A percentile compares a stretch with the other conserved stretches of the same genome.
Conservation (phyloP, 23 tunicate genomes). For the Phallusia fumigata region DNA sequence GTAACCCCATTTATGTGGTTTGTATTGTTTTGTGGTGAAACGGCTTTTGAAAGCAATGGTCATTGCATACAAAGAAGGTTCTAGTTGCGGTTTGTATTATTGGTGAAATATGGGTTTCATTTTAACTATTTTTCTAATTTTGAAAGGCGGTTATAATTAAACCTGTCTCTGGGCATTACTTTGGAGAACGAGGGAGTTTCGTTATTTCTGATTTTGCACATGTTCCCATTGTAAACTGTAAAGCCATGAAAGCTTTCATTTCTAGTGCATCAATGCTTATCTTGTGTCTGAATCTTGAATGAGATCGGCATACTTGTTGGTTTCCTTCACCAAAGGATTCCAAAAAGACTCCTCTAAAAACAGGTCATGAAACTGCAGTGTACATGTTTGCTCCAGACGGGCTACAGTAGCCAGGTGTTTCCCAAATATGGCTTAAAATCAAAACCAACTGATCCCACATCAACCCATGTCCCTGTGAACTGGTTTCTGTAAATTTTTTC, state of each 20-base stretch:
- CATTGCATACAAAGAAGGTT: conserved; percentile 3
- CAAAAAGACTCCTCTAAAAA: too few species aligned
- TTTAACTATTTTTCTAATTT: too few species aligned
- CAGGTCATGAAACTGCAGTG: too few species aligned
- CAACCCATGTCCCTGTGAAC: too few species aligned
- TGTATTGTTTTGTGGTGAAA: not conserved
- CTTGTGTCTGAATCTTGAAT: not conserved
- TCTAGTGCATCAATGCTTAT: not conserved
- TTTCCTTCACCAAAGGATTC: too few species aligned
- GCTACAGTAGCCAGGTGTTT: too few species aligned
- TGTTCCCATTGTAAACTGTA: not conserved
- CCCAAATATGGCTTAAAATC: too few species aligned
- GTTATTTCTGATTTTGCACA: not conserved
- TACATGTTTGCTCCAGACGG: too few species aligned
- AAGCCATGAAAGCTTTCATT: not conserved
- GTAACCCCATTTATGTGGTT: conserved; percentile 11
- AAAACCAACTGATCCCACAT: too few species aligned
- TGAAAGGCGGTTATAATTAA: not conserved
- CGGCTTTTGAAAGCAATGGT: conserved; percentile 10
- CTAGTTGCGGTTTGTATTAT: not conserved
- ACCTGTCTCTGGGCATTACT: conserved; percentile 2
- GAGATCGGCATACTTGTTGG: not conserved
- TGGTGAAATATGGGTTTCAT: not conserved
- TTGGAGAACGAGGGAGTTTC: not conserved
- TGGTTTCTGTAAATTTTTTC: too few species aligned